These are phyloP conservation scores for Parus major DNA, from an alignment of 2,113 vertebrate species.

Conservation along the genomic window DNA sequence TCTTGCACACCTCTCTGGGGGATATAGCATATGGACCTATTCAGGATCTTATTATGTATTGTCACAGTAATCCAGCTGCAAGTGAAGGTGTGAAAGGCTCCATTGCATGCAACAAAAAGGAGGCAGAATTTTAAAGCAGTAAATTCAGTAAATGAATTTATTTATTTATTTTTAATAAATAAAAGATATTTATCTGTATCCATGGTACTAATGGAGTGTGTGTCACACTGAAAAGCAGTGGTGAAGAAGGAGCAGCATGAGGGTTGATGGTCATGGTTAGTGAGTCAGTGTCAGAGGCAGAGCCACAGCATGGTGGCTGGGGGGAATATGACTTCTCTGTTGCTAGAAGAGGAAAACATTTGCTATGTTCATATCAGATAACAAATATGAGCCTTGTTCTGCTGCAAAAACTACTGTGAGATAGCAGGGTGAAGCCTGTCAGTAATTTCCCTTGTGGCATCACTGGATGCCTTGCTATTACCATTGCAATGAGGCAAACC, in stretches of 20 bases:
- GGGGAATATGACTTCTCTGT: neutral
- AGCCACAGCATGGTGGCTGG: fast-evolving
- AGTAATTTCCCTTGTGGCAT: neutral
- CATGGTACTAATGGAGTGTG: no score
- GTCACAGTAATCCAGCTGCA: neutral
- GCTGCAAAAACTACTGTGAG: neutral
- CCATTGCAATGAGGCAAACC: neutral
- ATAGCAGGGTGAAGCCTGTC: neutral
- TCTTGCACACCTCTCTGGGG: fast-evolving
- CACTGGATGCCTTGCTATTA: neutral
- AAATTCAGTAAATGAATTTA: neutral
- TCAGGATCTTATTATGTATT: neutral
- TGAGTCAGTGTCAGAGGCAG: neutral
- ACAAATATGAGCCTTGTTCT: neutral
- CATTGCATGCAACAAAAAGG: neutral
- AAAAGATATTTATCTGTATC: no score
- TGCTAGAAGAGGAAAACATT: neutral
- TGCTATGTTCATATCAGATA: neutral
- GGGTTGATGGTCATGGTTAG: neutral
- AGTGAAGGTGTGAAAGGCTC: neutral
- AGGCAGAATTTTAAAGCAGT: neutral
- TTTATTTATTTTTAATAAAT: no score
- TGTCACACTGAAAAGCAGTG: neutral
- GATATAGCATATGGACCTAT: neutral
- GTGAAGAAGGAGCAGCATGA: neutral